A percentile compares a stretch with the other conserved stretches of the same genome.
Conservation (phyloP, 2,888 invertebrate genomes). For the Pheosia tremula region DNA sequence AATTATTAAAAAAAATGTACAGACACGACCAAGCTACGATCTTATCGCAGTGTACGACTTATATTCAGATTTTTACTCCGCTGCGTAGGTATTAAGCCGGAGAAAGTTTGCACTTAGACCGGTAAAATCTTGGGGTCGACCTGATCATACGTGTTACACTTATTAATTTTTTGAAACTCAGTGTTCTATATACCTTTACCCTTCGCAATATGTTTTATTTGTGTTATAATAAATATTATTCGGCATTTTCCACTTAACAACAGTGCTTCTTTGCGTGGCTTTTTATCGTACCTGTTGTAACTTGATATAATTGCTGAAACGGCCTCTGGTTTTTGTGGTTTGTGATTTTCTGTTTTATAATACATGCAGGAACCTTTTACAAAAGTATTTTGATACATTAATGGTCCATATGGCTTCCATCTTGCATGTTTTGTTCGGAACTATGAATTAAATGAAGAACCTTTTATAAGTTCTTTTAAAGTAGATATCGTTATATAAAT, state of each 20-base stretch:
- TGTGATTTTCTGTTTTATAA: slow-evolving; percentile 12
- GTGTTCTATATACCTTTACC: too few relatives aligned
- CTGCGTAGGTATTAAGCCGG: not conserved
- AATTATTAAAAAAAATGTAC: too few relatives aligned
- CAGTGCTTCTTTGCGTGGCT: not conserved
- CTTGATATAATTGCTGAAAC: slow-evolving; percentile 13
- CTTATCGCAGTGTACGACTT: not conserved
- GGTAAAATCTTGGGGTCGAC: not conserved
- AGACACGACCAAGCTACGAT: not conserved
- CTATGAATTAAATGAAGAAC: too few relatives aligned
- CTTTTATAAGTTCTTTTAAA: too few relatives aligned
- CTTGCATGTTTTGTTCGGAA: too few relatives aligned
- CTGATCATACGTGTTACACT: not conserved
- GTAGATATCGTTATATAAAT: too few relatives aligned
- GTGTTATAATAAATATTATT: too few relatives aligned
- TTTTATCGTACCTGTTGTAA: not conserved
- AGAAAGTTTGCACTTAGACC: not conserved
- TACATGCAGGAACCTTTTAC: not conserved
- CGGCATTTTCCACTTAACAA: not conserved
- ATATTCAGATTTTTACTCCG: not conserved
- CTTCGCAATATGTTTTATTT: too few relatives aligned
- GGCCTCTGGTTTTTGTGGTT: slow-evolving; percentile 21
- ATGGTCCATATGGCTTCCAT: too few relatives aligned
- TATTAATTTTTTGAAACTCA: too few relatives aligned
- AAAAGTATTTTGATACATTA: too few relatives aligned